Evolutionary conservation across 2,888 invertebrate species (phyloP), one percentile per base, ranked within the genome.

Genomic region (Holacanthella duospinosa): DNA sequence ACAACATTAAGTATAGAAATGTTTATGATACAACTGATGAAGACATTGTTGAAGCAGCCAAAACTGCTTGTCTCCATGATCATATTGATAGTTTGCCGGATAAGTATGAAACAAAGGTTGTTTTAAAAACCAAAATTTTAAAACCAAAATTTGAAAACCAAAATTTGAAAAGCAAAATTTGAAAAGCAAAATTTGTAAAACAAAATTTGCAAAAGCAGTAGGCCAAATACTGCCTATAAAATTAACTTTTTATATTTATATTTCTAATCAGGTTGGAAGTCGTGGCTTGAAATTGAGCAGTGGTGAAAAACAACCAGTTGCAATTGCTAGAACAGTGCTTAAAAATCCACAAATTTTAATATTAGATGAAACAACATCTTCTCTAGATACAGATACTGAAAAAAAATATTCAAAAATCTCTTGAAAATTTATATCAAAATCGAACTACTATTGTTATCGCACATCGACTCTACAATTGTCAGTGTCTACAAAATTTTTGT

Each of bases 401-500:
- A 82, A 94, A 61, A 87, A 89, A n/a, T 76, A 91, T 91, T 75
- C 89, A 86, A 83, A 81, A 87, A n/a, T 88, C 91, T 0, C 76
- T 93, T 55, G 82, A 83, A 53, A 81, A 83, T 65, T 86, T 93
- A 27, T 91, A 91, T 76, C 81, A 83, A 0, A 89, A 93, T 76
- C 84, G 91, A 62, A 96, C 96, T 0, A 94, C 94, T 0, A 82
- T 97, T 9, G 89, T 96, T 61, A 89, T 97, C 43, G 96, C 97
- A 0, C 96, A 97, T 79, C 84, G 93, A 63, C 78, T 97, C 95
- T 0, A 97, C 96, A 0, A 85, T 97, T 64, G 91, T 94, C 69
- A 88, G 95, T 77, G 93, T 94, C 0, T 89, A 96, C 79, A 89
- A 93, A 78, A 97, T 97, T 74, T 79, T 96, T 4, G 96, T 97